Base-by-base conservation (phyloP, 2,113 vertebrate genomes). In the Sclerurus mexicanus region DNA sequence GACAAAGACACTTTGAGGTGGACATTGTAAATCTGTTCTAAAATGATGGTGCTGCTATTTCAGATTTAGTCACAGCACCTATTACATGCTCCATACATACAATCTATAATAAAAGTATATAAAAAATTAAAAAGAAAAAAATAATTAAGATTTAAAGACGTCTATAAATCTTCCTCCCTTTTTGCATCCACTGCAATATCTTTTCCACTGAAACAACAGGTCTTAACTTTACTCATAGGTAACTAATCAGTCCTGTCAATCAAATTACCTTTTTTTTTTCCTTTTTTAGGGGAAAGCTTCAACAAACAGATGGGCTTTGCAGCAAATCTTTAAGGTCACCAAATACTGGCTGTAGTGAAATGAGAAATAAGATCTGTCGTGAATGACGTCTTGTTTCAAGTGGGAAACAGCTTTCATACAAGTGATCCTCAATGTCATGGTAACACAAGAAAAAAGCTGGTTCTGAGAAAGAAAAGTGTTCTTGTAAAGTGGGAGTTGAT, bases 261-360 rank as follows among this genome's bases (percentile, higher is more conserved):
- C 52, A 94, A 75, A 56, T 55, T 7, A 30, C 13, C 50, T 58
- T 27, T 77, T 33, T 79, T 80, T 59, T 60, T 49, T 46, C 14
- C 14, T 74, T 30, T 78, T 79, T 68, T 1, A 82, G 83, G 16
- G n/a, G 14, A 71, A 64, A 91, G 2, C 21, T 94, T 96, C 58
- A 64, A 33, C 31, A 92, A 95, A 95, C 87, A 94, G 84, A 93
- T 87, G 87, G 85, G 58, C 37, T 89, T 89, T 92, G 30, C 78
- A 94, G 33, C 46, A 91, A 95, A 39, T 73, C 78, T 94, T 91
- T 92, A 73, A 95, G 78, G 89, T 95, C 89, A 94, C 63, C 53
- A 40, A 93, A 82, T 60, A 82, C 14, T 87, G 71, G 25, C 23
- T 95, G 19, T 35, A 93, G 67, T 93, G 85, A 91, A 96, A 97